Evolutionary conservation across 1,140 invertebrate genomes (phyloP).

Genomic region (Tribolium madens): DNA sequence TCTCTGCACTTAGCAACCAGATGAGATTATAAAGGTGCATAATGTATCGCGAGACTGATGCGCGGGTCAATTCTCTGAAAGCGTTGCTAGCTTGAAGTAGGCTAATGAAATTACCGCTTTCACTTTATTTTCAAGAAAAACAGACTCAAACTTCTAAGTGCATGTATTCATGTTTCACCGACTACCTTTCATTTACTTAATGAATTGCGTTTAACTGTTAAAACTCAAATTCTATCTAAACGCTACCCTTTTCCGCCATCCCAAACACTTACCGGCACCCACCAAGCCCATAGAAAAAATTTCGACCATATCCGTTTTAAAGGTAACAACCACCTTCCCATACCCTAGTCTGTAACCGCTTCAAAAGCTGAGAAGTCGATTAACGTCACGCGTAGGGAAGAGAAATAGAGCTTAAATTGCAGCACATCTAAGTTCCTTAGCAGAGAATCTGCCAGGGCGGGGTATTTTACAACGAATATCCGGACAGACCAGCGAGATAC

Average conservation of each 20-base stretch:
- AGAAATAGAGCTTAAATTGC: conserved; percentile 65
- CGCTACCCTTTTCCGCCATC: conserved; percentile 5
- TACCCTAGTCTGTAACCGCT: conserved; percentile 56
- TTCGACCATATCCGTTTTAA: conserved; percentile 19
- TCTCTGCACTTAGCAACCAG: conserved; percentile 53
- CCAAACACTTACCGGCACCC: background rate
- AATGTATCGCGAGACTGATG: conserved; percentile 50
- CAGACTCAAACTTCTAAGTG: conserved; percentile 50
- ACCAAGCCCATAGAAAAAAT: conserved; percentile 13
- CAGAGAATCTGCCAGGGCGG: conserved; percentile 57
- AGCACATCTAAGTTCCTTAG: conserved; percentile 64
- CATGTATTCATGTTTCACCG: conserved; percentile 49
- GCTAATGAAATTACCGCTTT: conserved; percentile 52
- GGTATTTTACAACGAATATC: conserved; percentile 60
- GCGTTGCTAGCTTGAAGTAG: conserved; percentile 26
- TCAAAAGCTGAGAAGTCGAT: conserved; percentile 64
- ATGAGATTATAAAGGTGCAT: conserved; percentile 57
- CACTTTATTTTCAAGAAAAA: conserved; percentile 52
- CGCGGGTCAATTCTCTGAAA: conserved; percentile 44
- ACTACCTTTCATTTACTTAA: conserved; percentile 49
- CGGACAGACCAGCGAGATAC: conserved; percentile 51
- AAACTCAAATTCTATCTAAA: conserved; percentile 45
- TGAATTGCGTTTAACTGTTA: conserved; percentile 49
- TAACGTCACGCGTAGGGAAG: conserved; percentile 63
- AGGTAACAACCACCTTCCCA: conserved; percentile 35